phyloP scores from a whole-genome alignment of 2,888 invertebrate species.

The Oxyscelio sp. region DNA sequence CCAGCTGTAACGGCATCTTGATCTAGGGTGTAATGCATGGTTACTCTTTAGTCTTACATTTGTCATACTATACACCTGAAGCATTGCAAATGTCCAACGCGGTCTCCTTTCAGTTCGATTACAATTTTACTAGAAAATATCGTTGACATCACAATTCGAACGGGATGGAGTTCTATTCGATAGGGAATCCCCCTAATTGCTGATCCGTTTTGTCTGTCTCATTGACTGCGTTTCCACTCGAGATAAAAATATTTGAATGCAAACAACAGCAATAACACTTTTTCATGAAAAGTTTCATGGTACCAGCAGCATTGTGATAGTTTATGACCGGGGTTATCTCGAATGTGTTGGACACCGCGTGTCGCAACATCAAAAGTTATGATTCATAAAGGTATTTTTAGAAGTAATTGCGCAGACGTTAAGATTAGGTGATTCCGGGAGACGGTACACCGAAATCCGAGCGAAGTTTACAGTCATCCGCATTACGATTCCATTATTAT shows the following conservation, averaged over 20 bases:
- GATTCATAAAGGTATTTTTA: constrained; percentile 49
- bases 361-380: constrained; percentile 47
- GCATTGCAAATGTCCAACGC: too few relatives aligned
- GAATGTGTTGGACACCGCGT: constrained; percentile 18
- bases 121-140: too few relatives aligned
- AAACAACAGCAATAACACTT: constrained; percentile 42
- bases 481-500: constrained; percentile 30
- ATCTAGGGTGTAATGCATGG: too few relatives aligned
- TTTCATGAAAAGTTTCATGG: constrained; percentile 23
- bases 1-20: too few relatives aligned
- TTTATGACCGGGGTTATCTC: constrained; percentile 42
- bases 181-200: not conserved
- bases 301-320: constrained; percentile 11
- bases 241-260: constrained; percentile 5
- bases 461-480: constrained; percentile 22
- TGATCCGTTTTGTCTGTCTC: not conserved
- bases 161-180: not conserved
- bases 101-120: too few relatives aligned
- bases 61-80: too few relatives aligned
- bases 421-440: constrained; percentile 44
- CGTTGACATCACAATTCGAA: too few relatives aligned
- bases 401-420: constrained; percentile 45
- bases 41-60: too few relatives aligned
- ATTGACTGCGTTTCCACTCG: not conserved
- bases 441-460: constrained; percentile 9